These are phyloP conservation scores for Corythornis cristatus DNA, from an alignment of 2,113 vertebrate genomes.

Conservation along the genomic window DNA sequence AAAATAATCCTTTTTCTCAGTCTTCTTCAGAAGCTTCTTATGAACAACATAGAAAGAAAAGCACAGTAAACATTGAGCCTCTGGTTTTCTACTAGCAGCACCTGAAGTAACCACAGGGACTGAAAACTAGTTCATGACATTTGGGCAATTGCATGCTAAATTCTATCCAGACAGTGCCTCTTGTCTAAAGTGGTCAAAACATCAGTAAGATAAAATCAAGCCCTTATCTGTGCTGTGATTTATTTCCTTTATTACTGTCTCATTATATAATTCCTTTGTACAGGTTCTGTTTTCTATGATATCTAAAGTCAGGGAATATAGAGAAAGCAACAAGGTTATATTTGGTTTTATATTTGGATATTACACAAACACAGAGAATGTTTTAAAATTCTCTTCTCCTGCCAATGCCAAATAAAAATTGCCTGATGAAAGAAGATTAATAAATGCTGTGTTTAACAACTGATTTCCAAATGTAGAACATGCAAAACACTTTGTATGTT, in stretches of 20 bases:
- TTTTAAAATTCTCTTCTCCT: constrained; percentile 23
- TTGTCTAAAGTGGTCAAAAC: neutral
- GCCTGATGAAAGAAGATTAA: constrained; percentile 65
- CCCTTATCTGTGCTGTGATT: neutral
- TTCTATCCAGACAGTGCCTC: neutral
- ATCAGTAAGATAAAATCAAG: constrained; percentile 18
- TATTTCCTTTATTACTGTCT: neutral
- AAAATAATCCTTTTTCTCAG: neutral
- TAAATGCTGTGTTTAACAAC: constrained; percentile 58
- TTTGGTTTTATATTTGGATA: constrained; percentile 27
- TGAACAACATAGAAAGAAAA: neutral
- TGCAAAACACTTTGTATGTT: constrained; percentile 63
- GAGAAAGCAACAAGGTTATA: neutral
- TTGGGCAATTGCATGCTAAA: neutral
- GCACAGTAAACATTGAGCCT: neutral
- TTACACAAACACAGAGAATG: neutral
- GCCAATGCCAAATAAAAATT: constrained; percentile 55
- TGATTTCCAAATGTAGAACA: constrained; percentile 50
- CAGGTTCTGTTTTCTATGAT: neutral
- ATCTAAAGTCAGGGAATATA: neutral
- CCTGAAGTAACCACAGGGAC: constrained; percentile 13
- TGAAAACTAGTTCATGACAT: neutral
- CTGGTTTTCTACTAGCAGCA: neutral
- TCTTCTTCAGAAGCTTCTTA: neutral
- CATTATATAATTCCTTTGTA: neutral